Percentiles rank a stretch among this genome's conserved stretches.
Evolutionary conservation across 2,113 vertebrate genomes (phyloP).

Genomic region (Epinephelus moara): DNA sequence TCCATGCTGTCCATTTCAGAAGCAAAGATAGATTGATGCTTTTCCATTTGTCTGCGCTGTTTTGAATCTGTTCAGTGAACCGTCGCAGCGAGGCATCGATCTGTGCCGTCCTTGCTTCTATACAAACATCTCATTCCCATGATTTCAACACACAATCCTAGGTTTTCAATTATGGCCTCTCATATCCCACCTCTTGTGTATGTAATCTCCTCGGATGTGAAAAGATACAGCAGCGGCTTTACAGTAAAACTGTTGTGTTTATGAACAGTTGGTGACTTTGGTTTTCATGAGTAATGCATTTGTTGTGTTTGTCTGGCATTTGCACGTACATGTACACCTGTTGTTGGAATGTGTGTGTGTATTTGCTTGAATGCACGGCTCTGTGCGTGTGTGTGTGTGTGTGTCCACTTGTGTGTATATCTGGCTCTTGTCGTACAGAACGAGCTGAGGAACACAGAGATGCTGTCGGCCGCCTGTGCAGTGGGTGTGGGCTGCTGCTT

Average conservation of each 20-base stretch:
- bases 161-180: slow-evolving; percentile 55
- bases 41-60: slow-evolving; percentile 67
- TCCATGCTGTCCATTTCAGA: slow-evolving; percentile 70
- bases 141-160: slow-evolving; percentile 51
- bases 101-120: slow-evolving; percentile 55
- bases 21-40: slow-evolving; percentile 54
- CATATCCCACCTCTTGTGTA: slow-evolving; percentile 9
- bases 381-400: slow-evolving; percentile 21
- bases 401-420: slow-evolving; percentile 62
- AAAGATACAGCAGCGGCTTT: slow-evolving; percentile 14
- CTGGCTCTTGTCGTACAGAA: slow-evolving; percentile 87
- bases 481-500: slow-evolving; percentile 99
- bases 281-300: slow-evolving; percentile 41
- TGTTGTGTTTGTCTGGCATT: slow-evolving; percentile 36
- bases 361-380: slow-evolving; percentile 29
- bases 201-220: slow-evolving; percentile 23
- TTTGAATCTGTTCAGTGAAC: slow-evolving; percentile 61
- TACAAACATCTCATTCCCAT: slow-evolving; percentile 69
- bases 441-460: slow-evolving; percentile 96
- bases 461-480: slow-evolving; percentile 96
- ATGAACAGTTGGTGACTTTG: slow-evolving; percentile 5
- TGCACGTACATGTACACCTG: slow-evolving; percentile 32
- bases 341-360: slow-evolving; percentile 41
- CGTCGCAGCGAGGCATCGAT: slow-evolving; percentile 60
- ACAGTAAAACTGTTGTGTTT: slow-evolving; percentile 28